Evolutionary conservation across 2,797 vertebrate species (phyloP).

Genomic region (Eptatretus atami): DNA sequence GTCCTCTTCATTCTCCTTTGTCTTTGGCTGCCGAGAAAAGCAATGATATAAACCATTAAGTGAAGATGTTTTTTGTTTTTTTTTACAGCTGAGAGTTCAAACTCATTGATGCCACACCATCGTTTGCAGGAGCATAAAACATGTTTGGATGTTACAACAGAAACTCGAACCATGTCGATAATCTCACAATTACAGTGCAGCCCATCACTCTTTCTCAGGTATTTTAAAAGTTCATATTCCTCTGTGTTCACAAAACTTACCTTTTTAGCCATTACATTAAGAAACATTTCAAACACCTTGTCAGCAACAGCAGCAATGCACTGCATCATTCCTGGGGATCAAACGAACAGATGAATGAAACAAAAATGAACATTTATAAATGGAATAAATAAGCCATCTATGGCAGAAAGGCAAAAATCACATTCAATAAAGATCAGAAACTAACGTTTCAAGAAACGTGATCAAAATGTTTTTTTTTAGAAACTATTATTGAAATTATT

Average conservation of each 20-base stretch:
- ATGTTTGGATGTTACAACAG: too few relatives aligned
- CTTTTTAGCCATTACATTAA: constrained; percentile 94
- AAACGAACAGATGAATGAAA: not conserved
- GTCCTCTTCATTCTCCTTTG: constrained; percentile 77
- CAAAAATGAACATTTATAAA: too few relatives aligned
- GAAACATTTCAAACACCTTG: constrained; percentile 89
- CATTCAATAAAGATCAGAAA: not conserved
- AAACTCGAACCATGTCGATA: too few relatives aligned
- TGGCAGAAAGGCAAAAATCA: not conserved
- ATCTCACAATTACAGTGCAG: too few relatives aligned
- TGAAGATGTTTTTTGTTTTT: too few relatives aligned
- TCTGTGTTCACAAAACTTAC: constrained; percentile 15
- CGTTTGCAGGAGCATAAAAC: too few relatives aligned
- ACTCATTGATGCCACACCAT: too few relatives aligned
- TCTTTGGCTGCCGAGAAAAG: constrained; percentile 33
- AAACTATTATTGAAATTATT: too few relatives aligned
- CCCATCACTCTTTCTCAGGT: too few relatives aligned
- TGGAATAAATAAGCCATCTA: too few relatives aligned
- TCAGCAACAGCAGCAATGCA: constrained; percentile 82
- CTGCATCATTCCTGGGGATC: constrained; percentile 63
- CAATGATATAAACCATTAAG: too few relatives aligned
- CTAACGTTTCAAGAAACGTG: not conserved
- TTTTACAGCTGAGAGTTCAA: too few relatives aligned
- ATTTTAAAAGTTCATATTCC: not conserved
- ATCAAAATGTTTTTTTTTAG: not conserved